Percentiles rank a stretch among this genome's conserved stretches.
Evolutionary conservation across 2,888 invertebrate genomes (phyloP).

Genomic region (Drosophila putrida): DNA sequence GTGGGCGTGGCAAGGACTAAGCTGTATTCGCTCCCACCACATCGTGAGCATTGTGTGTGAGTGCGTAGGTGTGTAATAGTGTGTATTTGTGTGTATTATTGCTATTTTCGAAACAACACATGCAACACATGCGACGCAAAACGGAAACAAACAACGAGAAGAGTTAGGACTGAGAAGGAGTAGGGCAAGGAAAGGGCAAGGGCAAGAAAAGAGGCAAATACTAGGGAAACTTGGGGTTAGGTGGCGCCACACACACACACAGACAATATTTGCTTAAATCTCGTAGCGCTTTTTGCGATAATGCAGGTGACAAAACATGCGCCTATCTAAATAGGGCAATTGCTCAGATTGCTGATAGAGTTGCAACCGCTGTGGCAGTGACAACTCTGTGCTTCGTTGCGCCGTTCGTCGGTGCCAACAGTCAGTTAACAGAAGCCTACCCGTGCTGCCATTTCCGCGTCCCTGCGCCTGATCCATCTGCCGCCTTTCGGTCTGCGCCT

Average conservation of each 20-base stretch:
- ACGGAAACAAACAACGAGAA: slow-evolving; percentile 17
- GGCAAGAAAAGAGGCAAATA: background rate
- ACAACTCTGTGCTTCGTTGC: slow-evolving; percentile 36
- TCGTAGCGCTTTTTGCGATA: slow-evolving; percentile 83
- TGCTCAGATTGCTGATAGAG: slow-evolving; percentile 71
- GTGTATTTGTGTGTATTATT: slow-evolving; percentile 11
- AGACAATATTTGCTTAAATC: slow-evolving; percentile 58
- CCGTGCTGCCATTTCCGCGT: slow-evolving; percentile 81
- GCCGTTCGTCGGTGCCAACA: slow-evolving; percentile 61
- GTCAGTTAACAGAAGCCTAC: slow-evolving; percentile 77
- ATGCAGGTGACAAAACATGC: slow-evolving; percentile 84
- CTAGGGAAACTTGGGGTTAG: background rate
- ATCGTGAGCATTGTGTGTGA: slow-evolving; percentile 37
- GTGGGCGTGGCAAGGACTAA: slow-evolving; percentile 84
- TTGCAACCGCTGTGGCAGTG: slow-evolving; percentile 69
- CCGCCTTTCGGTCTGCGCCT: slow-evolving; percentile 83
- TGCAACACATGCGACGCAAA: slow-evolving; percentile 34
- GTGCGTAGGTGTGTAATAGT: slow-evolving; percentile 13
- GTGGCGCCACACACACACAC: background rate
- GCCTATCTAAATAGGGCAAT: slow-evolving; percentile 81
- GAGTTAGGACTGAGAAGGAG: background rate
- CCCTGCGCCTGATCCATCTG: slow-evolving; percentile 83
- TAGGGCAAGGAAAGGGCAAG: background rate
- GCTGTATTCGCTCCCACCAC: slow-evolving; percentile 83
- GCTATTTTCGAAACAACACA: slow-evolving; percentile 42